phyloP scores from a whole-genome alignment of 2,888 invertebrate genomes.

The Phytoseiulus persimilis region DNA sequence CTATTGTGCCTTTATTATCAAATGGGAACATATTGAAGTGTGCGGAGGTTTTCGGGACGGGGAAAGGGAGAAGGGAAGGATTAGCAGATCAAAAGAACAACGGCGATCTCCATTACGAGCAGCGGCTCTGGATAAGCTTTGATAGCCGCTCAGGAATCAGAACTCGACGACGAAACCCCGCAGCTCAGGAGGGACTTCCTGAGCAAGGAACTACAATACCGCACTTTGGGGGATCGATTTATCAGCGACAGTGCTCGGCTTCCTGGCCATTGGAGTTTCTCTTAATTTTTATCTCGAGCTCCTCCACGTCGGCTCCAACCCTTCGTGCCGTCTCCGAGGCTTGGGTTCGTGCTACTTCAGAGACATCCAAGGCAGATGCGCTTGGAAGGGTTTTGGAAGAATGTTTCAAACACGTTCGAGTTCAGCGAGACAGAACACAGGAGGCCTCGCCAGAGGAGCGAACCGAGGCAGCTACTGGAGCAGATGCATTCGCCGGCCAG shows the following conservation, averaged over 20 bases:
- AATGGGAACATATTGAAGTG: slow-evolving; percentile 30
- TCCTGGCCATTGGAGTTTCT: background rate
- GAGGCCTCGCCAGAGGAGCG: background rate
- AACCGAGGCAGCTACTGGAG: background rate
- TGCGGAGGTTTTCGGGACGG: background rate
- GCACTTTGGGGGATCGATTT: background rate
- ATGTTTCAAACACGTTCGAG: background rate
- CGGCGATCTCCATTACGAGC: background rate
- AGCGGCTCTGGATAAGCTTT: background rate
- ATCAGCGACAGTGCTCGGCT: background rate
- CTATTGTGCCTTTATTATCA: slow-evolving; percentile 11
- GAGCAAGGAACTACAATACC: too few relatives aligned
- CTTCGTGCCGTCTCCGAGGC: background rate
- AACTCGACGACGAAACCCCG: too few relatives aligned
- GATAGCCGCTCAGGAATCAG: background rate
- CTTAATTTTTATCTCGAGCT: background rate
- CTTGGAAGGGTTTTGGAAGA: background rate
- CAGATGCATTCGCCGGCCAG: background rate
- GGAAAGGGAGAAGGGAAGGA: background rate
- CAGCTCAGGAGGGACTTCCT: too few relatives aligned
- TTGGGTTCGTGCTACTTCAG: background rate
- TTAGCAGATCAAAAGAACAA: background rate
- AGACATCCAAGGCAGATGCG: background rate
- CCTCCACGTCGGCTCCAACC: background rate
- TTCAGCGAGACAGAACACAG: background rate